Base-by-base conservation (phyloP, 2,888 invertebrate genomes). In the Apomyelois bistriatella region DNA sequence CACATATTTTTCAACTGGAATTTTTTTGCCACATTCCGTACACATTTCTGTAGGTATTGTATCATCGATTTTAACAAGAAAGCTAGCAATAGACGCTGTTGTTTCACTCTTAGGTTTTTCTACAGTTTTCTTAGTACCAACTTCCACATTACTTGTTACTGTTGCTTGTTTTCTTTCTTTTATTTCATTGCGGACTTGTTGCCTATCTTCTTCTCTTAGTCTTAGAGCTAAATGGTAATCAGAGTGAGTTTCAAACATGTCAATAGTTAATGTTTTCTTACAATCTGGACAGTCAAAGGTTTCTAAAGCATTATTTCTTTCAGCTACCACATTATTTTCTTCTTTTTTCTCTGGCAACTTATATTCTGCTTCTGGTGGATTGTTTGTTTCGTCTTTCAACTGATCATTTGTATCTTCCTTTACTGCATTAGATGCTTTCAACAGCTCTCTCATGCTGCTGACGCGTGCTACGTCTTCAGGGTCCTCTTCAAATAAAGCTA, bases 211-310 rank as follows among this genome's bases (percentile, higher is more conserved):
- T 35, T 92, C 90, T 64, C 93, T 92, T 8, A 96, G 72, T 61
- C 93, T 91, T 54, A 93, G 76, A 0, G 96, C 96, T 51, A 94
- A 83, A 76, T 96, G 96, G 67, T 92, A 94, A 75, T 96, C 97
- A 10, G 92, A 79, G 79, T 97, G 97, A 54, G 92, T 93, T 32
- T 91, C 91, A 54, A 94, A 76, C 56, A 93, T 91, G 71, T 92
- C 85, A 3, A 84, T 62, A 17, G 87, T 70, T 66, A 97, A 81
- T 41, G 76, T 71, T 70, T 92, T 92, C 4, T 90, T 89, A 79
- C 97, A 97, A 68, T 94, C 92, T 1, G 91, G 73, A 76, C 97
- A 97, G 46, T 67, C 59, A 47, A 79, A 71, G 9, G 59, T 70
- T 46, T 78, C 76, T 16, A 58, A 43, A 36, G 3, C 35, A 15